Evolutionary conservation across 2,888 invertebrate species (phyloP).

Genomic region (Tipula vernalis): DNA sequence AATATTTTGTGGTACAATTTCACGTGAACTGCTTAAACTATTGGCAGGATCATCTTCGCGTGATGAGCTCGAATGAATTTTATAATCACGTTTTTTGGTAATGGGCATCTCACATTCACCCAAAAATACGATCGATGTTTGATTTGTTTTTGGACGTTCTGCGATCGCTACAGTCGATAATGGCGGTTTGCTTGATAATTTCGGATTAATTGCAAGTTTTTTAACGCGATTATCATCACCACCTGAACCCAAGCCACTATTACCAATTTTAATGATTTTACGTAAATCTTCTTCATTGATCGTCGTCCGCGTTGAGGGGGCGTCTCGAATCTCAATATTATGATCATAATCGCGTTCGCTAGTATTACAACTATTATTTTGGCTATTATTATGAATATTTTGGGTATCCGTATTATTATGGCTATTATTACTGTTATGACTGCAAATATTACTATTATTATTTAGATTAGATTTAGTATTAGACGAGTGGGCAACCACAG

Average conservation of each 20-base stretch:
- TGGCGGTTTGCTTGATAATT: background rate
- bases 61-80: constrained; percentile 9
- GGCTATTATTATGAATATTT: background rate
- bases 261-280: constrained; percentile 7
- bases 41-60: background rate
- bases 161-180: background rate
- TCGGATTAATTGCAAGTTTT: background rate
- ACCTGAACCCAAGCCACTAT: background rate
- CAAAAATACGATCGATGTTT: constrained; percentile 18
- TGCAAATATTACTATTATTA: constrained; percentile 5
- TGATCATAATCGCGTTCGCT: background rate
- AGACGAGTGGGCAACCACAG: background rate
- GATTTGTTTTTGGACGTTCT: background rate
- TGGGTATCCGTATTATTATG: background rate
- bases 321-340: background rate
- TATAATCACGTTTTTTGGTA: constrained; percentile 20
- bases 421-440: background rate
- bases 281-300: background rate
- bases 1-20: background rate
- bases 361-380: background rate
- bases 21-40: background rate
- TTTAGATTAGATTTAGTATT: background rate
- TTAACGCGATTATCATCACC: background rate
- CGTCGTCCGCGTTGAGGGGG: background rate
- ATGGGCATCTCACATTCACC: constrained; percentile 29